Evolutionary conservation across 2,113 vertebrate species (phyloP).

Genomic region (Osmerus mordax): DNA sequence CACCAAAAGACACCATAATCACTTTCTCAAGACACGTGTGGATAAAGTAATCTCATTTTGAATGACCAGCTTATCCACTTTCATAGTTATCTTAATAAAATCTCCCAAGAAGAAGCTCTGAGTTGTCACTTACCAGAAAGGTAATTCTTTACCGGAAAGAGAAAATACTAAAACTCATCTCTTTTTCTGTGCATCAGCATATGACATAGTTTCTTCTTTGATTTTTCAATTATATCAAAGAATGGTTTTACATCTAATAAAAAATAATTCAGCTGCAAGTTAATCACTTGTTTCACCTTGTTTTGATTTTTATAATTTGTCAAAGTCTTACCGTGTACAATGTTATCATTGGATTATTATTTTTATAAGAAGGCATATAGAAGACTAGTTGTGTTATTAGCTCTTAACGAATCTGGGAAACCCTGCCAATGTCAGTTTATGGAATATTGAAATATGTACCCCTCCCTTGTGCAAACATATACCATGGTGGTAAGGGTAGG

Average conservation of each 20-base stretch:
- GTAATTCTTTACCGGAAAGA: slow-evolving; percentile 12
- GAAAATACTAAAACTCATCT: slow-evolving; percentile 17
- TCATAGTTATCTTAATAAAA: slow-evolving; percentile 42
- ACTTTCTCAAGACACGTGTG: slow-evolving; percentile 9
- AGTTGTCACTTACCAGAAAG: slow-evolving; percentile 13
- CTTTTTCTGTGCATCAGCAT: slow-evolving; percentile 16
- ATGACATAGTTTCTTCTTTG: not conserved
- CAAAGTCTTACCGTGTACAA: slow-evolving; percentile 30
- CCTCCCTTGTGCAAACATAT: not conserved
- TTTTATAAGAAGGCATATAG: slow-evolving; percentile 16
- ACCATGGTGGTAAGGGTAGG: not conserved
- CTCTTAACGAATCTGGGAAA: not conserved
- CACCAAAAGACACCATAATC: slow-evolving; percentile 17
- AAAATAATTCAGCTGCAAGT: slow-evolving; percentile 16
- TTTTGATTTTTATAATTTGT: slow-evolving; percentile 23
- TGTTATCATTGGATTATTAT: slow-evolving; percentile 30
- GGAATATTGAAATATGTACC: not conserved
- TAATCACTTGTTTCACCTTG: slow-evolving; percentile 8
- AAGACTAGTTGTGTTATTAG: slow-evolving; percentile 26
- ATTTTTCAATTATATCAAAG: slow-evolving; percentile 19
- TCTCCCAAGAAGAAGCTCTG: slow-evolving; percentile 1
- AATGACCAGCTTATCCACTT: slow-evolving; percentile 9
- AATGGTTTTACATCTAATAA: not conserved
- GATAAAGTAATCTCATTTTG: slow-evolving; percentile 23
- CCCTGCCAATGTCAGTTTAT: not conserved